Percentiles rank a stretch among this genome's conserved stretches.
Conservation (phyloP, 2,888 invertebrate species). For the Agrotis segetum region DNA sequence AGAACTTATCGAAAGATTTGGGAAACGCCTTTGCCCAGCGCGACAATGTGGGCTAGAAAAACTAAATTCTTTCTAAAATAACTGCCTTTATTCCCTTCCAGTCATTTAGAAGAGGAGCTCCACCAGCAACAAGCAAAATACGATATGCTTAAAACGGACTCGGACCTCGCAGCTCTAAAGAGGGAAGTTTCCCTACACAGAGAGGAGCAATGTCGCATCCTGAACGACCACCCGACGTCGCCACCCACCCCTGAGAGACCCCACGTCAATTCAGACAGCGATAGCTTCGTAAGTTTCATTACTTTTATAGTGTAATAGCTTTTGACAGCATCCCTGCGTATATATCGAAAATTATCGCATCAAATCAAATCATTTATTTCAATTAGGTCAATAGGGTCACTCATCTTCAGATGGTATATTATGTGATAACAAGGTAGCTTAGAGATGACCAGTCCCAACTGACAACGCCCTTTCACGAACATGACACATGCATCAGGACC, state of each 20-base stretch:
- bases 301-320: background rate
- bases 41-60: too few relatives aligned
- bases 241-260: slow-evolving; percentile 50
- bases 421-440: too few relatives aligned
- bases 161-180: slow-evolving; percentile 64
- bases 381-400: too few relatives aligned
- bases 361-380: too few relatives aligned
- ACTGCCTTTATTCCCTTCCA: slow-evolving; percentile 41
- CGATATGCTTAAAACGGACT: slow-evolving; percentile 65
- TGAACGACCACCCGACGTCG: slow-evolving; percentile 5
- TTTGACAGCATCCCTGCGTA: too few relatives aligned
- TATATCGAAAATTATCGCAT: too few relatives aligned
- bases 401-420: too few relatives aligned
- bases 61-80: background rate
- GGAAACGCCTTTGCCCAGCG: too few relatives aligned
- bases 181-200: slow-evolving; percentile 6
- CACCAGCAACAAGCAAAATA: slow-evolving; percentile 63
- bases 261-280: slow-evolving; percentile 45
- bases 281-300: slow-evolving; percentile 73
- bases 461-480: too few relatives aligned
- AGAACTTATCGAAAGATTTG: too few relatives aligned
- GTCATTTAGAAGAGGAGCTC: slow-evolving; percentile 70
- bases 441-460: too few relatives aligned
- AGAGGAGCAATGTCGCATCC: slow-evolving; percentile 37
- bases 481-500: too few relatives aligned